Evolutionary conservation across 2,113 vertebrate species (phyloP), one percentile per base, ranked within the genome.

Genomic region (Narcine bancroftii): DNA sequence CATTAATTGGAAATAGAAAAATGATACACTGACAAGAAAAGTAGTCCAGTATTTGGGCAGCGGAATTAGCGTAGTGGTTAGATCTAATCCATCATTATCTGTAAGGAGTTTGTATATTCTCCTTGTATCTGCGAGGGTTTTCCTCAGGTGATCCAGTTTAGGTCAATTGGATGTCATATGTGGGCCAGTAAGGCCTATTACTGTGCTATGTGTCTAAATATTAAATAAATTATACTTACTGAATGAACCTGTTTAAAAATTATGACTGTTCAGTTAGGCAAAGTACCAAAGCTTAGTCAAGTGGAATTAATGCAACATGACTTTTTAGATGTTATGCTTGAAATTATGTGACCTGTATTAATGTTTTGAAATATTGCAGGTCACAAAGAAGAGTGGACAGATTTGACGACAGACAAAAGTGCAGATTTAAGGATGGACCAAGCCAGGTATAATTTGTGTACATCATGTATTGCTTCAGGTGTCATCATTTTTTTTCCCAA

Each of bases 391-490:
- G 47, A 33, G 39, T 91, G 89, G 36, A 39, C 65, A 33, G 63
- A 47, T 91, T 69, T 91, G 21, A 39, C 89, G 1, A 11, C 21
- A 29, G 36, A 66, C 63, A 69, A 69, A 91, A 33, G 63, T 91
- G 26, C 42, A 33, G 39, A 47, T 33, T 69, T 69, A 91, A 91
- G 42, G 39, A 91, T 91, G 89, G 89, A 91, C 63, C 89, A 91
- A 47, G 65, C 65, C 63, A 91, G 89, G 89, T 91, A 91, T 69
- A 47, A 69, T 66, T 19, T 66, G 33, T 87, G n/a, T 87, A 83
- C 17, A n/a, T 3, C 15, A 45, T 91, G 36, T 91, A 10, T 89
- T 69, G 26, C 10, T 29, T 45, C 36, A 26, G n/a, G 2, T 39
- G 63, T 29, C 29, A 24, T 42, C 36, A 45, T 11, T 3, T 69